Percentiles rank a stretch among this genome's conserved stretches.
phyloP scores from a whole-genome alignment of 2,888 invertebrate species.

The Drosophila anceps region DNA sequence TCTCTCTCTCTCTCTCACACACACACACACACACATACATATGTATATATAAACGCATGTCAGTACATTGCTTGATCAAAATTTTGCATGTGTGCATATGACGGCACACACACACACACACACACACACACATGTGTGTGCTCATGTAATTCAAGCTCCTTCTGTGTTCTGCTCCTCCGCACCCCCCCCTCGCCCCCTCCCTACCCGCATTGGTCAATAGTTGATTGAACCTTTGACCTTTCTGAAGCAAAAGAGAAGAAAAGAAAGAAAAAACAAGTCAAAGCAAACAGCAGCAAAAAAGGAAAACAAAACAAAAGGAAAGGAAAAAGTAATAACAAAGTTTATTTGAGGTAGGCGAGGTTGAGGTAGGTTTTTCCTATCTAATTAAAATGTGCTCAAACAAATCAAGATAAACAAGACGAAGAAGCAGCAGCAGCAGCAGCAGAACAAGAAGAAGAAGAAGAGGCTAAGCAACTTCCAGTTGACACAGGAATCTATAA shows the following conservation, averaged over 20 bases:
- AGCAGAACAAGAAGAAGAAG: neutral
- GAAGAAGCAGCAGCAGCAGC: neutral
- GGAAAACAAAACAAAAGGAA: constrained; percentile 1
- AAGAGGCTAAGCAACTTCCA: no score
- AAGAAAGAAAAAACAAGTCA: neutral
- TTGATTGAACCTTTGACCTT: constrained; percentile 2
- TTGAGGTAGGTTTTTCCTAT: neutral
- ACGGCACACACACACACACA: neutral
- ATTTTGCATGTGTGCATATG: neutral
- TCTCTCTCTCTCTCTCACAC: no score
- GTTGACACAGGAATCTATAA: no score
- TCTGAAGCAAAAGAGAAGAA: neutral
- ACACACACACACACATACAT: neutral
- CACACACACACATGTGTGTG: neutral
- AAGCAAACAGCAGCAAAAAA: neutral
- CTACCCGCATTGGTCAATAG: neutral
- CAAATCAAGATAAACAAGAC: neutral
- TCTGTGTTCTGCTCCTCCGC: neutral
- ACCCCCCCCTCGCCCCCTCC: neutral
- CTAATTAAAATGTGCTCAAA: neutral
- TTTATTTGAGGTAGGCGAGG: neutral
- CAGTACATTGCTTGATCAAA: neutral
- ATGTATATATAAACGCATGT: neutral
- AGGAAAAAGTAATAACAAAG: neutral
- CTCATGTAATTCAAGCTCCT: neutral